Conservation (phyloP, 35 echinoderm and acorn worm genomes). For the Heliocidaris tuberculata region DNA sequence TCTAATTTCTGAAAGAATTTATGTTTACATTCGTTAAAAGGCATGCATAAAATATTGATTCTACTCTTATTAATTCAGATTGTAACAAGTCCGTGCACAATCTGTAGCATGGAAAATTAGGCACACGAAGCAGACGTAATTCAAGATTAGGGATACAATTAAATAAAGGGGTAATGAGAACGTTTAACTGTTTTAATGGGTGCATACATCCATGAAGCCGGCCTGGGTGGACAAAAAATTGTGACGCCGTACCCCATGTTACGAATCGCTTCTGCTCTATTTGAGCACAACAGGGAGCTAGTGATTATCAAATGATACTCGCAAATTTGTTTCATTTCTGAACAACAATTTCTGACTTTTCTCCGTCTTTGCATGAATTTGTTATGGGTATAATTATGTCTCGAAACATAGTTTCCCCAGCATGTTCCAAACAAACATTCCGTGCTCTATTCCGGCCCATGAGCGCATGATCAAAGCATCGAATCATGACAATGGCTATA, state of each 20-base stretch:
- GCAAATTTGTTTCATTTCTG: not conserved
- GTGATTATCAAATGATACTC: not conserved
- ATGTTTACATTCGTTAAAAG: not conserved
- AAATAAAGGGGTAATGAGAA: slow-evolving; percentile 9
- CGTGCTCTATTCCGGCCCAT: not conserved
- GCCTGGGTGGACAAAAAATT: not conserved
- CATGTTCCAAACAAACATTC: not conserved
- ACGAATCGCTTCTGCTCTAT: not conserved
- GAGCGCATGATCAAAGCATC: not conserved
- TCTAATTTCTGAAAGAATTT: not conserved
- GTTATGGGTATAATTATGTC: not conserved
- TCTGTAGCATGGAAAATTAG: not conserved
- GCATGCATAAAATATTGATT: not conserved
- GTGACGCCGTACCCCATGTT: not conserved
- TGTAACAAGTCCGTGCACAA: not conserved
- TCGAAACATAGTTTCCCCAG: not conserved
- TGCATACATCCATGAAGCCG: not conserved
- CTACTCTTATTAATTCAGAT: not conserved
- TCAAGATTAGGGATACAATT: not conserved
- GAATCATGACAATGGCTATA: not conserved
- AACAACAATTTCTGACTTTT: not conserved
- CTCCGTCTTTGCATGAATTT: not conserved
- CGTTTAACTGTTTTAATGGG: not conserved
- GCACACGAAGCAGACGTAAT: not conserved
- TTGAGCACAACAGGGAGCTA: not conserved